These are phyloP conservation scores for Euura lappo DNA, from an alignment of 1,140 invertebrate species.

Conservation along the genomic window DNA sequence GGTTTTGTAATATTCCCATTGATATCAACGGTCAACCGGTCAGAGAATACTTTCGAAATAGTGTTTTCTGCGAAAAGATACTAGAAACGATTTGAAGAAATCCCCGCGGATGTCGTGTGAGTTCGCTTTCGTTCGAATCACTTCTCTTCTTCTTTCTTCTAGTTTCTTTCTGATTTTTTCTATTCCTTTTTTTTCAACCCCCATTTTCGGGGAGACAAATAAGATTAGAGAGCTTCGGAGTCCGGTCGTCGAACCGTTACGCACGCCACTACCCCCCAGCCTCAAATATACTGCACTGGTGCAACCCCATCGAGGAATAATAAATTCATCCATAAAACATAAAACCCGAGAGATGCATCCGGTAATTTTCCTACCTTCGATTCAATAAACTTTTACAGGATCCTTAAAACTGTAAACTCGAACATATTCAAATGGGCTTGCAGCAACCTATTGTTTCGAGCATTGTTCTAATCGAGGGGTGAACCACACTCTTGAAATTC, in stretches of 20 bases:
- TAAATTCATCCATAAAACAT: not conserved
- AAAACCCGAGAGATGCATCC: not conserved
- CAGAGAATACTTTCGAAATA: too few relatives aligned
- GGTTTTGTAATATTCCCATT: too few relatives aligned
- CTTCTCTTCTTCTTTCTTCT: not conserved
- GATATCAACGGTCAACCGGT: too few relatives aligned
- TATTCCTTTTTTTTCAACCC: not conserved
- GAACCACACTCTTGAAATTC: too few relatives aligned
- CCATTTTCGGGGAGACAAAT: not conserved
- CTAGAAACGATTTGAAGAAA: too few relatives aligned
- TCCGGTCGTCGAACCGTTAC: not conserved
- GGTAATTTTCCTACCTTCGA: not conserved
- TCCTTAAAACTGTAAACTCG: too few relatives aligned
- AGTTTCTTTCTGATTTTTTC: not conserved
- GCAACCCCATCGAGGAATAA: not conserved
- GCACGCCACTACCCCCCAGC: not conserved
- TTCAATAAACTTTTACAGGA: constrained; percentile 1
- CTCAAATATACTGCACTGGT: too few relatives aligned
- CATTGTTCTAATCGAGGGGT: too few relatives aligned
- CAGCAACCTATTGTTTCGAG: too few relatives aligned
- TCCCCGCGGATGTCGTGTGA: not conserved
- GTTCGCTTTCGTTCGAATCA: not conserved
- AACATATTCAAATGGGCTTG: too few relatives aligned
- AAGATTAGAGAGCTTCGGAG: not conserved
- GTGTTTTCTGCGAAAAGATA: too few relatives aligned